Conservation (phyloP, 2,888 invertebrate genomes). For the Drosophila mettleri region DNA sequence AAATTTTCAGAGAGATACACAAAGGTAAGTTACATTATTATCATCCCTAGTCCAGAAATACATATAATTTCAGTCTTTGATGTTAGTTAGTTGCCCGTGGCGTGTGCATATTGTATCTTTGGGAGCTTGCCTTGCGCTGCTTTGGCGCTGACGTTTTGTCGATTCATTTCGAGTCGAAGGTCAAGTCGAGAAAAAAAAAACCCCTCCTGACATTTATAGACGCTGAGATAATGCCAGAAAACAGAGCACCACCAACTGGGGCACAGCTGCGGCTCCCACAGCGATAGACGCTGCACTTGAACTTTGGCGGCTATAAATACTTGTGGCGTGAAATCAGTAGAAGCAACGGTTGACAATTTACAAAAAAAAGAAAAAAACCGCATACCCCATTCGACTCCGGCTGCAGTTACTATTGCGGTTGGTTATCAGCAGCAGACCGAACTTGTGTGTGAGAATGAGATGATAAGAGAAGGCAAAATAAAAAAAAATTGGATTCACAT, state of each 20-base stretch:
- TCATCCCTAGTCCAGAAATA: too few relatives aligned
- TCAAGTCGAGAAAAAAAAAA: slow-evolving; percentile 35
- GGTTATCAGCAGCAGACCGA: slow-evolving; percentile 26
- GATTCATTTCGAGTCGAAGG: slow-evolving; percentile 33
- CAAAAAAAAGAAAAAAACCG: slow-evolving; percentile 18
- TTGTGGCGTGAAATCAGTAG: background rate
- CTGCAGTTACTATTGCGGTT: slow-evolving; percentile 2
- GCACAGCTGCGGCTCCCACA: slow-evolving; percentile 55
- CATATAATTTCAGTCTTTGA: too few relatives aligned
- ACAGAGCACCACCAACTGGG: slow-evolving; percentile 43
- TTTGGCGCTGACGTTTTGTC: slow-evolving; percentile 4
- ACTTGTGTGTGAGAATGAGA: slow-evolving; percentile 35
- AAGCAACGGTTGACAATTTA: slow-evolving; percentile 1
- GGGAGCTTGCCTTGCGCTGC: background rate
- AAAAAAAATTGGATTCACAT: slow-evolving; percentile 29
- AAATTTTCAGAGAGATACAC: too few relatives aligned
- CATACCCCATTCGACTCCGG: slow-evolving; percentile 25
- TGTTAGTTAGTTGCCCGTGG: background rate
- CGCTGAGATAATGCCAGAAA: slow-evolving; percentile 52
- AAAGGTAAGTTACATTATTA: too few relatives aligned
- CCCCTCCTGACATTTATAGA: slow-evolving; percentile 47
- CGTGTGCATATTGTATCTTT: background rate
- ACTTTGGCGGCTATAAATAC: slow-evolving; percentile 55
- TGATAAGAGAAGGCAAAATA: slow-evolving; percentile 31
- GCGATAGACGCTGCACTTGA: slow-evolving; percentile 58